Conservation (phyloP, 2,113 vertebrate species). For the Proteles cristata region DNA sequence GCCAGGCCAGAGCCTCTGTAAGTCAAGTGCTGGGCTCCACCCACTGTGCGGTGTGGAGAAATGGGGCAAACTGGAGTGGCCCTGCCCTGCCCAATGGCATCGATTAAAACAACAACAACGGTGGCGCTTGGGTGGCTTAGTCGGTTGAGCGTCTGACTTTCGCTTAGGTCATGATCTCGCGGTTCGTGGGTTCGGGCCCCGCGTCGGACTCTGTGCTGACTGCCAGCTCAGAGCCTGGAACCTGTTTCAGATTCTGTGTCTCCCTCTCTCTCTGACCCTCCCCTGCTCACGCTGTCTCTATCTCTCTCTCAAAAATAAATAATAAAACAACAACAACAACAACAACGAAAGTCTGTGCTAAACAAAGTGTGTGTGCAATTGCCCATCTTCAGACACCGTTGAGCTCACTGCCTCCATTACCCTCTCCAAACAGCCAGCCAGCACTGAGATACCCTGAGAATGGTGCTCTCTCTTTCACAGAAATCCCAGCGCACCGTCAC, state of each 20-base stretch:
- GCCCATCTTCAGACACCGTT: background rate
- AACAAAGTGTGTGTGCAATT: background rate
- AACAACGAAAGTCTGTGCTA: background rate
- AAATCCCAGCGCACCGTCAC: background rate
- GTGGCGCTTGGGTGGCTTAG: no score
- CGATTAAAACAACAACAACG: background rate
- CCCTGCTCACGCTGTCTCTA: no score
- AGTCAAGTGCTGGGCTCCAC: accelerated
- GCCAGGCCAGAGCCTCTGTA: background rate
- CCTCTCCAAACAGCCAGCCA: background rate
- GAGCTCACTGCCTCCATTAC: background rate
- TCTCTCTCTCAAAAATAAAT: no score
- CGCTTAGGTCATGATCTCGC: no score
- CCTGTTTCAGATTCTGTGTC: no score
- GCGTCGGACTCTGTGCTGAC: no score
- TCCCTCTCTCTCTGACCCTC: no score
- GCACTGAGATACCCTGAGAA: no score
- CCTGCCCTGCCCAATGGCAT: background rate
- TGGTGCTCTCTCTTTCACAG: background rate
- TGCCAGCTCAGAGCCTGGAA: no score
- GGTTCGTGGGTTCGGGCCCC: no score
- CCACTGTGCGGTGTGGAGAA: background rate
- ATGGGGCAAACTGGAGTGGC: background rate
- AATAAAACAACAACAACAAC: background rate
- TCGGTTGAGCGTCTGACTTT: no score